These are phyloP conservation scores for Lomographa bimaculata DNA, from an alignment of 2,888 invertebrate species.

Conservation along the genomic window DNA sequence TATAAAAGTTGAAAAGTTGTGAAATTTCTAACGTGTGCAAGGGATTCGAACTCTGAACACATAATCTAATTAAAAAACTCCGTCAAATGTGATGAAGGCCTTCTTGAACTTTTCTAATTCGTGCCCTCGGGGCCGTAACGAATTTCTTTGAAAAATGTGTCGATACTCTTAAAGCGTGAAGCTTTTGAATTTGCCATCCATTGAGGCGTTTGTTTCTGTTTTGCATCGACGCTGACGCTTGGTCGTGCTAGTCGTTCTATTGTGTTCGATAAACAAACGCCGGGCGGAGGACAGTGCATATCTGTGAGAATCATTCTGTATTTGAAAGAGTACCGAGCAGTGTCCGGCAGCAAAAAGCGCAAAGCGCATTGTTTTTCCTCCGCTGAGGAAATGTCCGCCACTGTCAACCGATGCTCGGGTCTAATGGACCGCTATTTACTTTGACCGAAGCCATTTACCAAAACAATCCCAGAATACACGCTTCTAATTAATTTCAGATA, in stretches of 20 bases:
- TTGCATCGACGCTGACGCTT: conserved; percentile 31
- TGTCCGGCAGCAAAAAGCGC: conserved; percentile 68
- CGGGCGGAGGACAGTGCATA: conserved; percentile 50
- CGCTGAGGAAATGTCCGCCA: conserved; percentile 60
- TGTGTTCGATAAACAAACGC: conserved; percentile 47
- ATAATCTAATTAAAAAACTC: conserved; percentile 53
- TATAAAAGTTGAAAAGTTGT: conserved; percentile 41
- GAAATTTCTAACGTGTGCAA: conserved; percentile 45
- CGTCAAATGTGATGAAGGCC: conserved; percentile 43
- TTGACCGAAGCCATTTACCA: conserved; percentile 53
- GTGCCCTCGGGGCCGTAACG: conserved; percentile 19
- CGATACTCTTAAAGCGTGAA: conserved; percentile 20
- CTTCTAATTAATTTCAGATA: conserved; percentile 35
- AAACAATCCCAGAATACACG: conserved; percentile 43
- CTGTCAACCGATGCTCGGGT: conserved; percentile 57
- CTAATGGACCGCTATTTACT: conserved; percentile 71
- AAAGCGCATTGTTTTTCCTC: conserved; percentile 70
- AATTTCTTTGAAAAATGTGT: conserved; percentile 23
- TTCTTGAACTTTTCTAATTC: conserved; percentile 30
- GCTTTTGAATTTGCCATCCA: conserved; percentile 14
- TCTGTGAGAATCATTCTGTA: conserved; percentile 59
- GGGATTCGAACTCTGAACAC: conserved; percentile 41
- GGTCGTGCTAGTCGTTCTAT: conserved; percentile 44
- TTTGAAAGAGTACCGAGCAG: conserved; percentile 61
- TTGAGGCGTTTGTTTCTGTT: conserved; percentile 32